Evolutionary conservation across 2,797 vertebrate species (phyloP).

Genomic region (Astyanax mexicanus): DNA sequence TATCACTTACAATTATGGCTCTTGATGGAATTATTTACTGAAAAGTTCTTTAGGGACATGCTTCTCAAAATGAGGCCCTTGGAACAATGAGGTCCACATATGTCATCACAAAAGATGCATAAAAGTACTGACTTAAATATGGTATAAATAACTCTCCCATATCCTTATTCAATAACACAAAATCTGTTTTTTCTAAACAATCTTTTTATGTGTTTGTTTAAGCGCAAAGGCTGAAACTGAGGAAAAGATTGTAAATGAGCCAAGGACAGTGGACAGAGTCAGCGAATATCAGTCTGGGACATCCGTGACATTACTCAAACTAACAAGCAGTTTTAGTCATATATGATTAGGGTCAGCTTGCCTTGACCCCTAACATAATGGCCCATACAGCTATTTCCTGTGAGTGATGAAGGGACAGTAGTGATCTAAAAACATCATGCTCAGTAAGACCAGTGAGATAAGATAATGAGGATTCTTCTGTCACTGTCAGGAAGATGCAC

Average conservation of each 20-base stretch:
- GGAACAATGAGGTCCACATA: too few species aligned
- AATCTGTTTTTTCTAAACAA: too few species aligned
- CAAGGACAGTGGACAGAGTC: neutral
- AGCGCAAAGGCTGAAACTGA: too few species aligned
- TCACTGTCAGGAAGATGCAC: conserved; percentile 21
- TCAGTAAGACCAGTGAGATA: conserved; percentile 44
- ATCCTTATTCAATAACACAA: too few species aligned
- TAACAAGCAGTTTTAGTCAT: conserved; percentile 13
- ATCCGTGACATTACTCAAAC: neutral
- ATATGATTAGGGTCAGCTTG: conserved; percentile 16
- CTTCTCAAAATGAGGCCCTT: too few species aligned
- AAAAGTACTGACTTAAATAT: too few species aligned
- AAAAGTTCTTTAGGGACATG: too few species aligned
- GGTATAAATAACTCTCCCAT: too few species aligned
- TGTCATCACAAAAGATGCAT: too few species aligned
- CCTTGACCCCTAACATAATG: conserved; percentile 49
- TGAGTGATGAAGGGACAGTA: conserved; percentile 13
- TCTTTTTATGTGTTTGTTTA: too few species aligned
- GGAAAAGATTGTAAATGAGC: neutral
- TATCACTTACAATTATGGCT: too few species aligned
- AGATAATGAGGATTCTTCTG: conserved; percentile 46
- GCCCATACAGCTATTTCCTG: conserved; percentile 40
- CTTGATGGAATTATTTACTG: too few species aligned
- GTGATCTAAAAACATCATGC: conserved; percentile 25
- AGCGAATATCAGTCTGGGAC: neutral